A percentile compares a stretch with the other conserved stretches of the same genome.
Conservation (phyloP, 2,113 vertebrate genomes). For the Pogonocichla stellata region DNA sequence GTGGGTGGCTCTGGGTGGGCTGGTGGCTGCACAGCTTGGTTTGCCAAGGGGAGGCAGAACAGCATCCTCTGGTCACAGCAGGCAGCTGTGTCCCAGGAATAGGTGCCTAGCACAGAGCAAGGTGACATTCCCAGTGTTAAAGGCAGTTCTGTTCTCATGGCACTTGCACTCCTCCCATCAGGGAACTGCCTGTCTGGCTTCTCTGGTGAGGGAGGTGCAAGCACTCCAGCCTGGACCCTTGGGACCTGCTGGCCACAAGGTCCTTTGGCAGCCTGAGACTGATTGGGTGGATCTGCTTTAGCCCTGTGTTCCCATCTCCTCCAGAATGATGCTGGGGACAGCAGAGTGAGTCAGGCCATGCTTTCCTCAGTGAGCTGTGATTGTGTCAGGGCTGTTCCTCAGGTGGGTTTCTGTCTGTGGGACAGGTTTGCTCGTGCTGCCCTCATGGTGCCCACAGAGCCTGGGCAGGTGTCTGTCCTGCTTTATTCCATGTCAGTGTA, state of each 20-base stretch:
- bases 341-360: background rate
- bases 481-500: background rate
- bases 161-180: background rate
- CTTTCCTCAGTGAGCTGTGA: background rate
- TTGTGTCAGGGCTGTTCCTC: background rate
- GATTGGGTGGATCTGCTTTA: background rate
- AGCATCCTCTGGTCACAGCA: background rate
- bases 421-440: background rate
- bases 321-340: background rate
- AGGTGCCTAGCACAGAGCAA: background rate
- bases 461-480: background rate
- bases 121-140: background rate
- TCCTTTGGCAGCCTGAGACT: background rate
- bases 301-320: background rate
- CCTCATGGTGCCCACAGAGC: background rate
- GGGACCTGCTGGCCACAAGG: background rate
- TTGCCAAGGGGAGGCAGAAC: background rate
- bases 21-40: background rate
- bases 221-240: background rate
- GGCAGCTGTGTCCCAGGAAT: background rate
- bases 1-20: background rate
- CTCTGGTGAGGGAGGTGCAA: background rate
- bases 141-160: background rate
- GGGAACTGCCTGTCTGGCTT: background rate
- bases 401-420: background rate